A percentile compares a stretch with the other conserved stretches of the same genome.
phyloP scores from a whole-genome alignment of 2,797 vertebrate genomes.

The Malurus leucopterus region DNA sequence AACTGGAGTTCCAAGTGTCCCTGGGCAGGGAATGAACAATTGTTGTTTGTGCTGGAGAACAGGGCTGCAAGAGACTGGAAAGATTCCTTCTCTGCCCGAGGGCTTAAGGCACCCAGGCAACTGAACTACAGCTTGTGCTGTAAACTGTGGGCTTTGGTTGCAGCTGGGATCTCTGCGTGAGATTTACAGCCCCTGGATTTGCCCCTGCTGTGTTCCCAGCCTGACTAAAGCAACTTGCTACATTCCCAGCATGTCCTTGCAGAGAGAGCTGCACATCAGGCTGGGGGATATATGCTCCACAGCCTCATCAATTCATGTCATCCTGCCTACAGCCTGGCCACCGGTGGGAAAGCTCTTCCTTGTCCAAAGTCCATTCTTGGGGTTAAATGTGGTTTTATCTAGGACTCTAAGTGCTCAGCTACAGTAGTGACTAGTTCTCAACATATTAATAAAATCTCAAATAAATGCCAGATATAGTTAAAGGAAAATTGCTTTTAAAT shows the following conservation, averaged over 20 bases:
- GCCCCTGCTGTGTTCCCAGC: not conserved
- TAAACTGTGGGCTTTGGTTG: not conserved
- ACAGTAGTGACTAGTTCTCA: not conserved
- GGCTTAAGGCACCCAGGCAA: not conserved
- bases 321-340: not conserved
- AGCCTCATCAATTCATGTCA: not conserved
- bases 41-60: not conserved
- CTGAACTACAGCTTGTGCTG: not conserved
- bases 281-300: not conserved
- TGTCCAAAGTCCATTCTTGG: not conserved
- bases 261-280: not conserved
- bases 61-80: not conserved
- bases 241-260: not conserved
- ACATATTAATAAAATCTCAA: not conserved
- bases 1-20: not conserved
- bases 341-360: not conserved
- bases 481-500: not conserved
- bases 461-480: not conserved
- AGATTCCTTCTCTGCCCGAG: not conserved
- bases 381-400: not conserved
- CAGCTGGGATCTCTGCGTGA: constrained; percentile 28
- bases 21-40: not conserved
- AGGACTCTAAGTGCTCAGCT: not conserved
- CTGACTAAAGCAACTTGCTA: not conserved
- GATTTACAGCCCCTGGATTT: not conserved